Percentiles rank a stretch among this genome's conserved stretches.
These are phyloP conservation scores for Oscheius sp. DNA, from an alignment of 2,888 invertebrate species.

Conservation along the genomic window DNA sequence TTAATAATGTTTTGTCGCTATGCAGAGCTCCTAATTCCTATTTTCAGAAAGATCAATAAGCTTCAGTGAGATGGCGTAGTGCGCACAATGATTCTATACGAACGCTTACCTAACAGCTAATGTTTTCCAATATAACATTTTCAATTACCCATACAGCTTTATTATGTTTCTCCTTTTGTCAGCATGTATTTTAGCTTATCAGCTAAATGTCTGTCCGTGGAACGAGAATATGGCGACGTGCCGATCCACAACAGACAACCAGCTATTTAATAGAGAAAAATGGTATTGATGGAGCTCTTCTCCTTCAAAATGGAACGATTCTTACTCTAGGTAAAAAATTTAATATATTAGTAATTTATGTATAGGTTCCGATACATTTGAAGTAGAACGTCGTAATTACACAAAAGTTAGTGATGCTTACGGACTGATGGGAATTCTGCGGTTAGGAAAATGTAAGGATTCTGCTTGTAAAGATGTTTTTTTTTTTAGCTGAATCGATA, in stretches of 20 bases:
- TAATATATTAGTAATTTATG: constrained; percentile 31
- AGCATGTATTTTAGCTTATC: neutral
- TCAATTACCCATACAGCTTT: too few species aligned
- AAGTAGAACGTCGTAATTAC: constrained; percentile 87
- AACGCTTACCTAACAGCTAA: neutral
- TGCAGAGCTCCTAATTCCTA: too few species aligned
- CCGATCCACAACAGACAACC: constrained; percentile 50
- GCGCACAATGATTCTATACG: constrained; percentile 7
- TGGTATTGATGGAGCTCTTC: constrained; percentile 53
- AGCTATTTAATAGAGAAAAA: constrained; percentile 59
- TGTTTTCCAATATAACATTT: too few species aligned
- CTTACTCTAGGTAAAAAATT: constrained; percentile 48
- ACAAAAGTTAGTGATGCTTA: constrained; percentile 91
- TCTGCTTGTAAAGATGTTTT: neutral
- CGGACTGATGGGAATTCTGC: constrained; percentile 92
- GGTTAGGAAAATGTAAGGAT: constrained; percentile 72
- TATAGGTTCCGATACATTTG: constrained; percentile 86
- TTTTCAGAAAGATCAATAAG: constrained; percentile 3
- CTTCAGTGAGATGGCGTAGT: constrained; percentile 2
- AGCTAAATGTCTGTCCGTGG: constrained; percentile 65
- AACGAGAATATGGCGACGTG: constrained; percentile 57
- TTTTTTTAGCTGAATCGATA: constrained; percentile 79
- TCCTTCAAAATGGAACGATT: constrained; percentile 62
- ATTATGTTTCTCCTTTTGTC: neutral
- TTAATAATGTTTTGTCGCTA: too few species aligned